Conservation (phyloP, 2,888 invertebrate species). For the Orgyia antiqua region DNA sequence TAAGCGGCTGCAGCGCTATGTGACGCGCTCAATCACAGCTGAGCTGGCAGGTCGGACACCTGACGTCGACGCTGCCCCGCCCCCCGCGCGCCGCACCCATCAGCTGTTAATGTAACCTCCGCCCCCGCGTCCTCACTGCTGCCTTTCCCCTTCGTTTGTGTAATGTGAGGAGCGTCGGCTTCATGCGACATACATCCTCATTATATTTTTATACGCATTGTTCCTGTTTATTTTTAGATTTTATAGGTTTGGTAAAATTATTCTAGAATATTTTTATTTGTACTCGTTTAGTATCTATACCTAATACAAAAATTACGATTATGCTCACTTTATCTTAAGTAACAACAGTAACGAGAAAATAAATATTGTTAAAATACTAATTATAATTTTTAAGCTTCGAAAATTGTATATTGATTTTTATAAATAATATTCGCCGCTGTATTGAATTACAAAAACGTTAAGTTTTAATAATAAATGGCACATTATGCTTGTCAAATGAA, state of each 20-base stretch:
- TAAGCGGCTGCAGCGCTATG: constrained; percentile 61
- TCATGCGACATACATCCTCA: constrained; percentile 30
- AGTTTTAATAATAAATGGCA: constrained; percentile 77
- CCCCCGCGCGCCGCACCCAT: constrained; percentile 51
- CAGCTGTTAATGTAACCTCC: constrained; percentile 71
- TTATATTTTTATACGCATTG: constrained; percentile 26
- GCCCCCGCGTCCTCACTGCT: constrained; percentile 48
- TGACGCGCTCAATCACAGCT: constrained; percentile 48
- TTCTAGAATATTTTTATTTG: too few species aligned
- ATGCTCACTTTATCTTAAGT: too few species aligned
- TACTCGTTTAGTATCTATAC: too few species aligned
- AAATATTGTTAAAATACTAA: too few species aligned
- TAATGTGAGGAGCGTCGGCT: constrained; percentile 68
- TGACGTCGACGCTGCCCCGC: constrained; percentile 51
- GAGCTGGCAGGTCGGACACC: constrained; percentile 59
- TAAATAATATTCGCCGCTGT: too few species aligned
- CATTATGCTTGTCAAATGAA: constrained; percentile 76
- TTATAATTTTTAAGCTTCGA: too few species aligned
- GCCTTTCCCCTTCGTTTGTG: constrained; percentile 79
- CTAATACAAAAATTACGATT: too few species aligned
- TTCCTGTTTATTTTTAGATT: constrained; percentile 24
- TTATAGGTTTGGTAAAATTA: too few species aligned
- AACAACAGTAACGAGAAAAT: too few species aligned
- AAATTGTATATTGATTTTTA: too few species aligned
- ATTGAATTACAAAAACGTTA: constrained; percentile 67